Base-by-base conservation (phyloP, 2,797 vertebrate species). In the Eupleurogrammus muticus region DNA sequence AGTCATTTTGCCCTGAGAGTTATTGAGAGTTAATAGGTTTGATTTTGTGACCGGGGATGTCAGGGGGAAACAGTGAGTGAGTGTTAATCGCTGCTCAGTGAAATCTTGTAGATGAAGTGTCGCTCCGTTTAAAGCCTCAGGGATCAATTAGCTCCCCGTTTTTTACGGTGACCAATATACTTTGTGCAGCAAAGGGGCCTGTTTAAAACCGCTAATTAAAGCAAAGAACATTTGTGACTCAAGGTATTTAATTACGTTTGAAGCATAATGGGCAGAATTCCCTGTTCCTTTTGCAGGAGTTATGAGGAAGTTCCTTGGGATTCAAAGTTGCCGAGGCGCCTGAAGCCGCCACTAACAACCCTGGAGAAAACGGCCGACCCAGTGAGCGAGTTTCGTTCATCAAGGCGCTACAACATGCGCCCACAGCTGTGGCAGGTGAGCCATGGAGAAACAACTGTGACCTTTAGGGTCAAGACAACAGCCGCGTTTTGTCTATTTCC, bases 371-470 rank as follows among this genome's bases (percentile, higher is more conserved):
- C 75, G 55, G 46, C 85, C 2, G 92, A 95, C 80, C 80, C 71
- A 3, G 38, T 95, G 59, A 89, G 84, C 5, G 86, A 90, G 49
- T 46, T 59, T 58, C 91, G 86, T 32, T 86, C 88, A 13, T 12
- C 75, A 19, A 92, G 69, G 23, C 86, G 87, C 86, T 93, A 94
- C 13, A 65, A 82, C 28, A 57, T 56, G 16, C 12, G 16, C n/a
- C 80, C 92, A 61, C 89, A 94, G 71, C 70, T 91, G 56, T 94
- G 89, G 64, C 94, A 94, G 92, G 93, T 95, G 66, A 84, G 89
- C 32, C 48, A 5, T 58, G 23, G 20, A 61, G 49, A 34, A 8
- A 23, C 38, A 52, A 61, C 17, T 1, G 11, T 24, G 36, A 36
- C n/a, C 21, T 44, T 20, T 11, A 9, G 3, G 9, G 21, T 16